Evolutionary conservation across 2,888 invertebrate genomes (phyloP), one percentile per base, ranked within the genome.

Genomic region (Noctua comes): DNA sequence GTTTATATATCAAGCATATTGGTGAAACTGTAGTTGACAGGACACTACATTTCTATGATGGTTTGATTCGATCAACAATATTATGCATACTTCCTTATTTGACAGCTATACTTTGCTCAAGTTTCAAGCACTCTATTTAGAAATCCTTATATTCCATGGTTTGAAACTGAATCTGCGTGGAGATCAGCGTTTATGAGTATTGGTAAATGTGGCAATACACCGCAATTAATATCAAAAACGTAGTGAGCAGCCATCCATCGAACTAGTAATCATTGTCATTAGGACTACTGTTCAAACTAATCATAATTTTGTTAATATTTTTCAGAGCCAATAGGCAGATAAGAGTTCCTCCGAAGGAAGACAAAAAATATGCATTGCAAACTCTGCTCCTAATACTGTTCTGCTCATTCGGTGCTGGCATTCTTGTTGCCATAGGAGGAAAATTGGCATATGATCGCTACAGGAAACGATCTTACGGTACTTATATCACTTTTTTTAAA

Each of bases 401-500:
- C 24, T 76, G 84, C 5, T 76, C 85, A 18, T 85, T 85, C 27
- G 80, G 65, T 24, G 80, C 73, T 40, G 87, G 87, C 24, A 36
- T 85, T 5, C 40, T 84, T 18, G 7, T 79, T 18, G 74, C 84
- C 8, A 8, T 86, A 36, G 68, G 16, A 31, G 51, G 27, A 6
- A 86, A 85, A 75, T 31, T 76, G 21, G 68, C 65, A 31, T 87
- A 76, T 40, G 51, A 72, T 51, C 80, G 72, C 24, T 84, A 80
- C 72, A 80, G 51, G 43, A 80, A 68, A 66, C 69, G 80, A 74
- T 84, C 85, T 62, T 86, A 84, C 46, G 85, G 85, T 85, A 79
- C 16, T 75, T 43, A 31, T 51, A 1, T 43, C 5, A 40, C 24
- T 24, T 65, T 36, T 18, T 48, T 57, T 16, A 46, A 46, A 4